phyloP scores from a whole-genome alignment of 2,113 vertebrate genomes.

The Pavo muticus region DNA sequence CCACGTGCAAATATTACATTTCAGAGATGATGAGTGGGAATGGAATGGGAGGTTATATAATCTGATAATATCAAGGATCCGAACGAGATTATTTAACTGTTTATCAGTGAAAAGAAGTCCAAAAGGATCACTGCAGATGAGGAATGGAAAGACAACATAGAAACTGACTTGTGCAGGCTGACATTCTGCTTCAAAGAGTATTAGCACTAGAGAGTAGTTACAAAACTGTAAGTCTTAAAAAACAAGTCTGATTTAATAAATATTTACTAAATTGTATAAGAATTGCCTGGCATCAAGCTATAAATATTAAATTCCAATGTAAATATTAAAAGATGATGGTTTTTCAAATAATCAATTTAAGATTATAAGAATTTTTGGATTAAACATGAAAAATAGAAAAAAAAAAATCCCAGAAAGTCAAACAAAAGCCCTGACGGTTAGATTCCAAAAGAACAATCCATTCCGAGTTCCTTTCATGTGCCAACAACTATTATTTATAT shows the following conservation, averaged over 20 bases:
- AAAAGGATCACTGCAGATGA: conserved; percentile 48
- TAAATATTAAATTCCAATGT: conserved; percentile 58
- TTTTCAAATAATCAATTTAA: conserved; percentile 66
- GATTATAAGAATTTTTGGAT: conserved; percentile 47
- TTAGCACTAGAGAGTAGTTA: conserved; percentile 23
- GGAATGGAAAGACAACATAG: conserved; percentile 22
- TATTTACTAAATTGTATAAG: conserved; percentile 63
- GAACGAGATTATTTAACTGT: conserved; percentile 46
- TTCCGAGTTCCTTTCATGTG: conserved; percentile 68
- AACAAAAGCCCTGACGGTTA: conserved; percentile 44
- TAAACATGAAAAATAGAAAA: conserved; percentile 41
- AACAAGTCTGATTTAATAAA: conserved; percentile 61
- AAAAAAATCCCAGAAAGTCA: conserved; percentile 28
- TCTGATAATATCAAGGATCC: conserved; percentile 44
- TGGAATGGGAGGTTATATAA: conserved; percentile 61
- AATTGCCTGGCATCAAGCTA: conserved; percentile 27
- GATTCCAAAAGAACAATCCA: conserved; percentile 68
- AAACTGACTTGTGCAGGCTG: conserved; percentile 13
- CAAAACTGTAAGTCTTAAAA: conserved; percentile 50
- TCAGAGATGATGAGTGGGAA: conserved; percentile 29
- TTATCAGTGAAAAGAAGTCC: conserved; percentile 58
- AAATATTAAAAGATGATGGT: conserved; percentile 42
- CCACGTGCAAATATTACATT: background rate
- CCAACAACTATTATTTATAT: conserved; percentile 74
- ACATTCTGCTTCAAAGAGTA: conserved; percentile 30